A percentile compares a stretch with the other conserved stretches of the same genome.
Evolutionary conservation across 2,888 invertebrate species (phyloP).

Genomic region (Drosophila macrospina): DNA sequence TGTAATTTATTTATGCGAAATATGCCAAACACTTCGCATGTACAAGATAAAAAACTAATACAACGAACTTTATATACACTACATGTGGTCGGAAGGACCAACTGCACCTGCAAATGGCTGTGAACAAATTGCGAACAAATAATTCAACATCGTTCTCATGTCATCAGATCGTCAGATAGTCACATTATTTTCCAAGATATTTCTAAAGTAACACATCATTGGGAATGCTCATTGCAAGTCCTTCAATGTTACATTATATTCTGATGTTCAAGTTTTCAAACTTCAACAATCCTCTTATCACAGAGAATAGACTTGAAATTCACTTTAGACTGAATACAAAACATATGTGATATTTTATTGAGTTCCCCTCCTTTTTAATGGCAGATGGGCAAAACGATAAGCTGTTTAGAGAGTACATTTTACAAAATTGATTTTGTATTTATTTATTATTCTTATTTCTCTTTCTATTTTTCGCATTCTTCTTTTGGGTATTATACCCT

Average conservation of each 20-base stretch:
- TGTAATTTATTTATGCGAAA: constrained; percentile 73
- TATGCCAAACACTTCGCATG: constrained; percentile 56
- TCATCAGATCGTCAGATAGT: too few species aligned
- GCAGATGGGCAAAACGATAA: constrained; percentile 56
- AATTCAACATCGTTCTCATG: too few species aligned
- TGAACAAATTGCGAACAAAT: too few species aligned
- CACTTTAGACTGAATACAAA: background rate
- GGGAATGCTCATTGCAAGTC: background rate
- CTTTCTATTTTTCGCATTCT: constrained; percentile 14
- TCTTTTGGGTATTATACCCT: too few species aligned
- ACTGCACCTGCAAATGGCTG: too few species aligned
- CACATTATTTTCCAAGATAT: background rate
- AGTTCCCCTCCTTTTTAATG: constrained; percentile 24
- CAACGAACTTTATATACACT: constrained; percentile 17
- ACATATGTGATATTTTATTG: constrained; percentile 56
- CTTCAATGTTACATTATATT: too few species aligned
- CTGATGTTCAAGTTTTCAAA: too few species aligned
- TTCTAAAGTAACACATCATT: too few species aligned
- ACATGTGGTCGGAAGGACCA: too few species aligned
- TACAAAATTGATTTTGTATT: constrained; percentile 66
- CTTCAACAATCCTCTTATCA: background rate
- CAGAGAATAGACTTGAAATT: constrained; percentile 10
- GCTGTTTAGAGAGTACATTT: constrained; percentile 62
- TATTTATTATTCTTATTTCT: constrained; percentile 57
- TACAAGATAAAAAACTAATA: background rate